These are phyloP conservation scores for Criorhina ranunculi DNA, from an alignment of 2,888 invertebrate species.

Conservation along the genomic window DNA sequence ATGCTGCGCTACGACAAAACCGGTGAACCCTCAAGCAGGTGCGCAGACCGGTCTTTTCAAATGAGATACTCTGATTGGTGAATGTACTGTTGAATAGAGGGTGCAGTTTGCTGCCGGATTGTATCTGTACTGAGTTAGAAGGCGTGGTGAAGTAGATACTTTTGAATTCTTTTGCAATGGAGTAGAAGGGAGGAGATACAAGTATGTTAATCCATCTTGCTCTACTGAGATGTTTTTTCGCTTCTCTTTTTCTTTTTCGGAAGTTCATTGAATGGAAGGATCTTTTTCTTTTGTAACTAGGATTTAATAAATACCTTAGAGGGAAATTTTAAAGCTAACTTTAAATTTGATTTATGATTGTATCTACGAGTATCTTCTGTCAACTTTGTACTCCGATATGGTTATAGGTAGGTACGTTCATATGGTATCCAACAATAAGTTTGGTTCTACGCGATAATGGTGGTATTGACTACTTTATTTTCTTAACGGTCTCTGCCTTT, in stretches of 20 bases:
- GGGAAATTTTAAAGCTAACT: neutral
- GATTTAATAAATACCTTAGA: conserved; percentile 25
- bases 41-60: conserved; percentile 57
- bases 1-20: conserved; percentile 14
- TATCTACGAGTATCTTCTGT: neutral
- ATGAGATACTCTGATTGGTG: conserved; percentile 47
- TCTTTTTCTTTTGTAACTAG: neutral
- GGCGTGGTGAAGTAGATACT: conserved; percentile 43
- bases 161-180: conserved; percentile 53
- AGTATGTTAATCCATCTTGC: conserved; percentile 14
- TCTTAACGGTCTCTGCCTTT: too few relatives aligned
- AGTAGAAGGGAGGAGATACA: conserved; percentile 51
- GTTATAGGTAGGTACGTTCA: too few relatives aligned
- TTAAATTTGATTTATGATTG: neutral
- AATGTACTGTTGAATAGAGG: neutral
- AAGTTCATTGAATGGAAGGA: conserved; percentile 38
- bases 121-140: conserved; percentile 3
- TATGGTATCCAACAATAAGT: too few relatives aligned
- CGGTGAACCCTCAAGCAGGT: conserved; percentile 53
- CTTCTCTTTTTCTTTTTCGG: conserved; percentile 7
- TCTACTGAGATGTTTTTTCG: conserved; percentile 1
- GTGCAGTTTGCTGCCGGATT: conserved; percentile 16
- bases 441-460: too few relatives aligned
- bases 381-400: neutral
- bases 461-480: too few relatives aligned